Conservation (phyloP, 2,113 vertebrate species). For the Choloepus hoffmanni region DNA sequence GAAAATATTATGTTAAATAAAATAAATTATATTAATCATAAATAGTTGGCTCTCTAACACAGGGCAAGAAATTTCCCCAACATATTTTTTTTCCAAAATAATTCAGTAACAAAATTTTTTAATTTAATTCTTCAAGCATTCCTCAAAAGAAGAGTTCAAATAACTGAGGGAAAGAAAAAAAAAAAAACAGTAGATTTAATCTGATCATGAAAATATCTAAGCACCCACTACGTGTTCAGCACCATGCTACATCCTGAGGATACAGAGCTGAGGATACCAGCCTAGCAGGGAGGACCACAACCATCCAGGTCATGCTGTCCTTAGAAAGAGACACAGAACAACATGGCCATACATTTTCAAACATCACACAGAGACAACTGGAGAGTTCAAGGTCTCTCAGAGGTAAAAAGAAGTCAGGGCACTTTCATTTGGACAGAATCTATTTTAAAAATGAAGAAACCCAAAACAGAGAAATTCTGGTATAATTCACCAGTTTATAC, state of each 20-base stretch:
- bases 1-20: conserved; percentile 51
- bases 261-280: background rate
- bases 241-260: background rate
- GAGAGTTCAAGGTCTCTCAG: conserved; percentile 14
- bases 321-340: conserved; percentile 24
- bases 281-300: background rate
- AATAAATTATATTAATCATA: conserved; percentile 51
- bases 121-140: conserved; percentile 46
- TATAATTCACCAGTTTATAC: conserved; percentile 13
- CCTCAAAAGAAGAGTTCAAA: conserved; percentile 43
- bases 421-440: background rate
- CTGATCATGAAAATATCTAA: background rate
- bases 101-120: conserved; percentile 49
- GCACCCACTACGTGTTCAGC: background rate
- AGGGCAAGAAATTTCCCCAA: conserved; percentile 14
- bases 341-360: conserved; percentile 39
- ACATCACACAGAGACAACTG: background rate
- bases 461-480: conserved; percentile 1
- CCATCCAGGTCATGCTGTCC: background rate
- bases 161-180: background rate
- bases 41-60: conserved; percentile 40
- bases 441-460: conserved; percentile 37
- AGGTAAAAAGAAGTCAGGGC: background rate
- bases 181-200: background rate
- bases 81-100: conserved; percentile 49